Conservation (phyloP, 1,140 invertebrate genomes). For the Stratiolaelaps scimitus region DNA sequence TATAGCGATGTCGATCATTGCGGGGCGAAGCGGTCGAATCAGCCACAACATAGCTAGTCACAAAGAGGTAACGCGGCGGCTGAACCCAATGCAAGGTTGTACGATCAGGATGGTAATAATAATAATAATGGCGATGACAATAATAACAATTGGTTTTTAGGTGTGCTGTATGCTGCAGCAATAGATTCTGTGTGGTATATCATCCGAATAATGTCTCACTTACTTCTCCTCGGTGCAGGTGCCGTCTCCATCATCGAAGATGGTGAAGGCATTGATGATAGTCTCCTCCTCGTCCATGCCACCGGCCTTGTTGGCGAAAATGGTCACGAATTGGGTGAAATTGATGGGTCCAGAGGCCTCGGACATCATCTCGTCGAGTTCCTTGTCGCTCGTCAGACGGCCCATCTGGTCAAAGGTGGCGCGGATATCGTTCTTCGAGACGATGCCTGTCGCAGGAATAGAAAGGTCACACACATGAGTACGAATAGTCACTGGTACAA, state of each 20-base stretch:
- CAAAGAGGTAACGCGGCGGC: too few species aligned
- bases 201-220: slow-evolving; percentile 34
- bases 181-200: too few species aligned
- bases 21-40: too few species aligned
- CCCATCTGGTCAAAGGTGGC: slow-evolving; percentile 68
- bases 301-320: slow-evolving; percentile 78
- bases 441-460: slow-evolving; percentile 48
- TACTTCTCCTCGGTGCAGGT: slow-evolving; percentile 45
- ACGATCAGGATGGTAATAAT: too few species aligned
- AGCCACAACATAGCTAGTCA: too few species aligned
- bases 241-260: slow-evolving; percentile 66
- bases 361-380: slow-evolving; percentile 74
- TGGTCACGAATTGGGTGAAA: slow-evolving; percentile 81
- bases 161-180: too few species aligned
- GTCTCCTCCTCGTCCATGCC: slow-evolving; percentile 79
- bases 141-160: too few species aligned
- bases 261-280: slow-evolving; percentile 83
- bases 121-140: too few species aligned
- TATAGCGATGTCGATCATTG: too few species aligned
- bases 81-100: too few species aligned
- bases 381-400: slow-evolving; percentile 70
- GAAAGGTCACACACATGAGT: slow-evolving; percentile 10
- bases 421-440: slow-evolving; percentile 86
- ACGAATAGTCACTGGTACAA: neutral
- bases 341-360: slow-evolving; percentile 85